Evolutionary conservation across 2,113 vertebrate genomes (phyloP).

Genomic region (Cyanoramphus novaezelandiae): DNA sequence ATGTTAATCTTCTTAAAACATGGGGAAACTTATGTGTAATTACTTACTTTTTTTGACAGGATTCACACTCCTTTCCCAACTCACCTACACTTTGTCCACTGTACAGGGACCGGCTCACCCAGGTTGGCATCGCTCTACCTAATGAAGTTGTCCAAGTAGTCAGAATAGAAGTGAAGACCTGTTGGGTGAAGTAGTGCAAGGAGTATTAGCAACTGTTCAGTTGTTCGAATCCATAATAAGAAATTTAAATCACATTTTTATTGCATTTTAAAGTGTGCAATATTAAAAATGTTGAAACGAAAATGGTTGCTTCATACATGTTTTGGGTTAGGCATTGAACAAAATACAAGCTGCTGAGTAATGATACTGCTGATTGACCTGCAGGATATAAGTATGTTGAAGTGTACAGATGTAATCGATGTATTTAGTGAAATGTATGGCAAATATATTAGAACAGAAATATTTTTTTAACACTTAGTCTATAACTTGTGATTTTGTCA

Average conservation of each 20-base stretch:
- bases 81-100: neutral
- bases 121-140: neutral
- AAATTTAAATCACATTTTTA: neutral
- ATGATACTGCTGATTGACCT: neutral
- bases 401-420: neutral
- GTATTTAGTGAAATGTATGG: neutral
- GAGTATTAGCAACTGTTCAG: neutral
- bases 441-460: neutral
- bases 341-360: neutral
- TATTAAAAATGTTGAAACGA: neutral
- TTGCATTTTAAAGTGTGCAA: neutral
- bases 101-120: neutral
- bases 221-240: neutral
- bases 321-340: neutral
- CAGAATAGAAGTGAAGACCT: neutral
- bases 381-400: neutral
- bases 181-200: neutral
- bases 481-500: neutral
- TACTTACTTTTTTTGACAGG: neutral
- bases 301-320: neutral
- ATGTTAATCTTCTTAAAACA: neutral
- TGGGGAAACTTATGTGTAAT: neutral
- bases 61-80: neutral
- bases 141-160: neutral
- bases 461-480: neutral